Conservation (phyloP, 1,140 invertebrate species). For the Drosophila rhopaloa region DNA sequence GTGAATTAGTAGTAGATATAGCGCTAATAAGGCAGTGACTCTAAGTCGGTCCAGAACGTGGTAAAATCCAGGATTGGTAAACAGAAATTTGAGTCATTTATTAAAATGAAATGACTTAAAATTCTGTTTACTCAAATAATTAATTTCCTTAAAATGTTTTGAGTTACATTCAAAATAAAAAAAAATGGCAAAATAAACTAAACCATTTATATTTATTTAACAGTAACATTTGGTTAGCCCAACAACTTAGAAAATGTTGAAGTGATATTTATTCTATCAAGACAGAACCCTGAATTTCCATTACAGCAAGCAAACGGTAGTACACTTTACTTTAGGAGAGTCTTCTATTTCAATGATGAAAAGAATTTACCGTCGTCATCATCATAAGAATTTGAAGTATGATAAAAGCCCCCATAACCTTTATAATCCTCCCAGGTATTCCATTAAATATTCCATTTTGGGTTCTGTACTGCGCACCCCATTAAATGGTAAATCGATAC, state of each 20-base stretch:
- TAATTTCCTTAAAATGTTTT: background rate
- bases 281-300: background rate
- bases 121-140: too few species aligned
- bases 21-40: conserved; percentile 42
- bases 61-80: background rate
- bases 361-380: conserved; percentile 12
- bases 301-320: background rate
- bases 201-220: too few species aligned
- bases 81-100: too few species aligned
- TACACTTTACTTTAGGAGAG: background rate
- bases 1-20: conserved; percentile 61
- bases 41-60: conserved; percentile 27
- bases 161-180: too few species aligned
- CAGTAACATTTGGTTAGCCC: too few species aligned
- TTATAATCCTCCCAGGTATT: conserved; percentile 34
- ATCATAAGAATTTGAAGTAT: conserved; percentile 30
- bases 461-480: conserved; percentile 16
- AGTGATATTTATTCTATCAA: too few species aligned
- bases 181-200: too few species aligned
- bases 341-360: conserved; percentile 1
- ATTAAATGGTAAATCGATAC: conserved; percentile 50
- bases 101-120: too few species aligned
- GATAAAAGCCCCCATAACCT: conserved; percentile 17
- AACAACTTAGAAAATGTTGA: too few species aligned
- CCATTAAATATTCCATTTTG: conserved; percentile 39